Percentiles rank a stretch among this genome's conserved stretches.
Evolutionary conservation across 2,797 vertebrate species (phyloP).

Genomic region (Danio tinwini): DNA sequence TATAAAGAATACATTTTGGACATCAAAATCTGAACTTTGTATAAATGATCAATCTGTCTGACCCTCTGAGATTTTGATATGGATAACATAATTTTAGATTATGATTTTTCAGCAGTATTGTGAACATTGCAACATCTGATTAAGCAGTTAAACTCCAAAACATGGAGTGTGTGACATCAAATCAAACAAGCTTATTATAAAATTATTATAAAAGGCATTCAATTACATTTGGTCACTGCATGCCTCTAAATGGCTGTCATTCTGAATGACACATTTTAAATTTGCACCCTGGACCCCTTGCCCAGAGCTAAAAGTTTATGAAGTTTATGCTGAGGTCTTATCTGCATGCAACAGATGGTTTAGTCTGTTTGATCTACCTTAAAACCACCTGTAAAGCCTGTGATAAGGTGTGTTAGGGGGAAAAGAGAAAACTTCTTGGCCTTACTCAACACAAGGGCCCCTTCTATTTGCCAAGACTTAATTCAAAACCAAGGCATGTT

Average conservation of each 20-base stretch:
- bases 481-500: slow-evolving; percentile 22
- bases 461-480: not conserved
- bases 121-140: no score
- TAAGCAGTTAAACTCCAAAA: no score
- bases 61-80: no score
- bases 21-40: no score
- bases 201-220: not conserved
- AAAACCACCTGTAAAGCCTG: slow-evolving; percentile 23
- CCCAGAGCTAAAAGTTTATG: not conserved
- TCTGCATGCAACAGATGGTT: slow-evolving; percentile 44
- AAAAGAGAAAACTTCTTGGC: not conserved
- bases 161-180: no score
- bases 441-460: slow-evolving; percentile 47
- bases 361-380: slow-evolving; percentile 38
- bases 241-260: not conserved
- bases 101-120: no score
- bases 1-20: no score
- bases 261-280: not conserved
- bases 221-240: not conserved
- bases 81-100: no score
- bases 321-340: slow-evolving; percentile 32
- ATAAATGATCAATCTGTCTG: no score
- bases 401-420: slow-evolving; percentile 34
- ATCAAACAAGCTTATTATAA: no score
- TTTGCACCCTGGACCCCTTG: slow-evolving; percentile 3